A percentile compares a stretch with the other conserved stretches of the same genome.
Conservation (phyloP, 2,113 vertebrate genomes). For the Grallaria varia region DNA sequence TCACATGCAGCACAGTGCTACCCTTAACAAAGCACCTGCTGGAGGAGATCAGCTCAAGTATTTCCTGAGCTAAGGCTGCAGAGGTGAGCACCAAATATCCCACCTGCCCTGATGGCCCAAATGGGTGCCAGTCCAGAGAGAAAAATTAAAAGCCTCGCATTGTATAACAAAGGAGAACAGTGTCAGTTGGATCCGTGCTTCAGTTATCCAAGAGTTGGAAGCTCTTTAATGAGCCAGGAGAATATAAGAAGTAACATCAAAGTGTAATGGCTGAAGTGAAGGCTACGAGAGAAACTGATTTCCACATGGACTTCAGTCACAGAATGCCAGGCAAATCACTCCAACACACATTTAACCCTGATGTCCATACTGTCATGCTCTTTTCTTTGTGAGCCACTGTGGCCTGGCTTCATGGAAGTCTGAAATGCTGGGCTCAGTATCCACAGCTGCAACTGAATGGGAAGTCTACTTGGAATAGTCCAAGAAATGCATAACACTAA, state of each 20-base stretch:
- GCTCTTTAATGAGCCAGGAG: background rate
- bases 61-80: background rate
- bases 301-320: background rate
- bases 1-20: background rate
- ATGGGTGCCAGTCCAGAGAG: background rate
- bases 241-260: background rate
- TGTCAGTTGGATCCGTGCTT: background rate
- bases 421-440: background rate
- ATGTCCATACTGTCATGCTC: background rate
- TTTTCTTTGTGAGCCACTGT: background rate
- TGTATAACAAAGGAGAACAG: background rate
- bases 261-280: background rate
- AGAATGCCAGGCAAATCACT: background rate
- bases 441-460: background rate
- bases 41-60: background rate
- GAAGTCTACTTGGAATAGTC: background rate
- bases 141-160: background rate
- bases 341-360: background rate
- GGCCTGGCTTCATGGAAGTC: background rate
- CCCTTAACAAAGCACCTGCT: background rate
- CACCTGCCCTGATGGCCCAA: background rate
- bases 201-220: background rate
- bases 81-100: background rate
- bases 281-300: background rate
- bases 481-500: background rate